Percentiles rank a stretch among this genome's conserved stretches.
These are phyloP conservation scores for Phoeniculus purpureus DNA, from an alignment of 2,797 vertebrate species.

Conservation along the genomic window DNA sequence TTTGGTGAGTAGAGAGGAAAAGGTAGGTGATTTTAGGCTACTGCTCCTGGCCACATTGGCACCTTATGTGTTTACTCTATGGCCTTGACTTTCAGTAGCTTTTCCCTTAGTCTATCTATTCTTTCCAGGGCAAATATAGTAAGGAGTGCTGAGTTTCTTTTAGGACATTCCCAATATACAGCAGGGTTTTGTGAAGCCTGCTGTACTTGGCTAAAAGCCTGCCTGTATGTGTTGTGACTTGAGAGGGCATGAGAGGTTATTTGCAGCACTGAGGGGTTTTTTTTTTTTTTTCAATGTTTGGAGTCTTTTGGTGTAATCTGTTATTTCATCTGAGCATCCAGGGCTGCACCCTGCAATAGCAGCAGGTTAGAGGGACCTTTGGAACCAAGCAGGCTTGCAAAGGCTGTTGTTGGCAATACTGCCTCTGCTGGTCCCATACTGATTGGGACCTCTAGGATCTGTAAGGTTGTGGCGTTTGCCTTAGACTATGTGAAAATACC, in stretches of 20 bases:
- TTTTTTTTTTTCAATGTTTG: neutral
- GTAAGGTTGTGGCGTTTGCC: neutral
- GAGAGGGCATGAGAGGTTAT: neutral
- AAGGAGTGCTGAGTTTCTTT: neutral
- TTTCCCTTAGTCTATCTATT: neutral
- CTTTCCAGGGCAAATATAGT: neutral
- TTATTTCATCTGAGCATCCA: neutral
- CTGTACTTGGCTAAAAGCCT: neutral
- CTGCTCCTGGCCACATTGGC: accelerated
- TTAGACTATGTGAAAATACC: neutral
- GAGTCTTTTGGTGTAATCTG: neutral
- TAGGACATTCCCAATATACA: neutral
- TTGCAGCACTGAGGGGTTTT: neutral
- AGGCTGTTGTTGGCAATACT: neutral
- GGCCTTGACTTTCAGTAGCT: neutral
- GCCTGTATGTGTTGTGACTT: neutral
- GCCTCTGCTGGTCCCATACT: neutral
- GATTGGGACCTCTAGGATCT: neutral
- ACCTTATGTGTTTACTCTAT: neutral
- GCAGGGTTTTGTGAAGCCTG: neutral
- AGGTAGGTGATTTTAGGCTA: accelerated
- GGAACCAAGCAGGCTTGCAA: neutral
- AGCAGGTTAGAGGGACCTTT: neutral
- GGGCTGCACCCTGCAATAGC: too few relatives aligned
- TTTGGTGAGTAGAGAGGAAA: neutral